Base-by-base conservation (phyloP, 2,888 invertebrate genomes). In the Dasysyrphus albostriatus region DNA sequence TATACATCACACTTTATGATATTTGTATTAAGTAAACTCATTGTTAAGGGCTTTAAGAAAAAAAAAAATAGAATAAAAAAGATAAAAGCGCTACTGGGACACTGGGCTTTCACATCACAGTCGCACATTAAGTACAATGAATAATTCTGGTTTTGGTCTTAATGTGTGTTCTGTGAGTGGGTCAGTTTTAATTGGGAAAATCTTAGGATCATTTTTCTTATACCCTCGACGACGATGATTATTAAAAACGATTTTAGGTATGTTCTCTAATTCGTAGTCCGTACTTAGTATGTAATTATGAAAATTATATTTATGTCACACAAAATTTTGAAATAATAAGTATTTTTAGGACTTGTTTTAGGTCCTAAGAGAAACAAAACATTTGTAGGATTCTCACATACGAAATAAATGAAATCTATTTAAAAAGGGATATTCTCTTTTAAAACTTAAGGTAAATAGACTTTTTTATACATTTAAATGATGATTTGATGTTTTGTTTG, bases 1-100 rank as follows among this genome's bases (percentile, higher is more conserved):
- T 67, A 67, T 67, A 37, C 67, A 67, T 67, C 49, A 49, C 67
- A 67, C 67, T 67, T 67, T 67, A 49, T 67, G 67, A 67, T 67
- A 67, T 67, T 67, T 67, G 49, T 67, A 67, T 67, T 67, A 67
- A 39, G 61, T 61, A 61, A 67, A 67, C 32, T 49, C 47, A 67
- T 67, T 49, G 49, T 67, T 34, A 49, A 65, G 47, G 67, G 67
- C 49, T 67, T 49, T 19, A 49, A 2, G 39, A 42, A 61, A 39
- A 61, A 37, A 19, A 59, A 59, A 59, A 37, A 58, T 37, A 2
- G 10, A 19, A 24, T 3, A 42, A 37, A 19, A 0, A 37, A 61
- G 19, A 61, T 39, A 42, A 42, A 61, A 24, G 59, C 24, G 61
- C 61, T 61, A 61, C 61, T 61, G 61, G 59, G 59, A 37, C 32